Evolutionary conservation across 1,140 invertebrate genomes (phyloP).

Genomic region (Aethina tumida): DNA sequence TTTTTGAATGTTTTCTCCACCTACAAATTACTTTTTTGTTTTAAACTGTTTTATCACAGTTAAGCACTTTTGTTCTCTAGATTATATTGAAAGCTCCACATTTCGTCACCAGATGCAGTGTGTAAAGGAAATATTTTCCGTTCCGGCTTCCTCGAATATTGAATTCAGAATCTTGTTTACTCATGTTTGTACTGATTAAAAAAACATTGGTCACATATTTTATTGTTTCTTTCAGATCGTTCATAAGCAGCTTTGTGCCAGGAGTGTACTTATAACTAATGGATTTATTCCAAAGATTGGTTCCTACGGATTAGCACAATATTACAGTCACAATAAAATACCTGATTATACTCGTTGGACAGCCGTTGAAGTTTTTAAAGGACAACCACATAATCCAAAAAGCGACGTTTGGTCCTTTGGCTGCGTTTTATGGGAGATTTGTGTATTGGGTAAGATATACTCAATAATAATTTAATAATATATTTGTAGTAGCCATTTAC

Average conservation of each 20-base stretch:
- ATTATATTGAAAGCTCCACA: too few relatives aligned
- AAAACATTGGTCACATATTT: too few relatives aligned
- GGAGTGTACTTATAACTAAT: slow-evolving; percentile 55
- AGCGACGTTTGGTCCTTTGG: slow-evolving; percentile 79
- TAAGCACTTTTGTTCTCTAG: too few relatives aligned
- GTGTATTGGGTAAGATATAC: slow-evolving; percentile 60
- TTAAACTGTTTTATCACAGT: background rate
- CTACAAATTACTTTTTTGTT: slow-evolving; percentile 1
- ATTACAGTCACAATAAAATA: slow-evolving; percentile 36
- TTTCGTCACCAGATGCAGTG: too few relatives aligned
- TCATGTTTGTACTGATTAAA: too few relatives aligned
- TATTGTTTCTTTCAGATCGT: slow-evolving; percentile 47
- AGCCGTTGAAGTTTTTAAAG: slow-evolving; percentile 62
- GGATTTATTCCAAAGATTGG: slow-evolving; percentile 57
- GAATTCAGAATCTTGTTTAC: too few relatives aligned
- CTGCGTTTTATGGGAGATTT: slow-evolving; percentile 71
- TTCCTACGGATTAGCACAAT: slow-evolving; percentile 53
- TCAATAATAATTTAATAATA: too few relatives aligned
- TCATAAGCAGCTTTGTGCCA: slow-evolving; percentile 61
- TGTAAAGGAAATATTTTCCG: too few relatives aligned
- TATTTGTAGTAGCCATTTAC: background rate
- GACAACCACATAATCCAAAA: slow-evolving; percentile 51
- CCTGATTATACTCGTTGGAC: slow-evolving; percentile 67
- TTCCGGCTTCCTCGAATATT: too few relatives aligned
- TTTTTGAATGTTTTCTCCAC: too few relatives aligned